Base-by-base conservation (phyloP, 2,797 vertebrate species). In the Buphagus erythrorhynchus region DNA sequence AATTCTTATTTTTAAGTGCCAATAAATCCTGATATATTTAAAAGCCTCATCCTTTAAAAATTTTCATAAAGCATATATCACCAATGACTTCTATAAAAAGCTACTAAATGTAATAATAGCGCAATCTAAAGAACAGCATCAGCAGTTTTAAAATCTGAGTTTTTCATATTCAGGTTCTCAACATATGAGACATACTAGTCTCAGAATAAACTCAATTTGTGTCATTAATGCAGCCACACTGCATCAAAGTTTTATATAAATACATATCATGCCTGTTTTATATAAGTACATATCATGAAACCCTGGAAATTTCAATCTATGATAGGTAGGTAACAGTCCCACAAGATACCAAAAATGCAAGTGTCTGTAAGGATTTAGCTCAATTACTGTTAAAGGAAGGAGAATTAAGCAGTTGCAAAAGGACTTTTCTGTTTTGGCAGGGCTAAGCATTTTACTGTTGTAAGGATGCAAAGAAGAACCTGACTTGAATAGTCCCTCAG, bases 261-360 rank as follows among this genome's bases (percentile, higher is more conserved):
- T 31, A 42, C 1, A 1, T 43, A 38, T 20, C 9, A 86, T 35
- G 38, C n/a, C n/a, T n/a, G n/a, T n/a, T n/a, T n/a, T n/a, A n/a
- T n/a, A n/a, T n/a, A n/a, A n/a, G n/a, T n/a, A 42, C 1, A 1
- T 43, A 38, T 20, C 9, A 86, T 35, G 38, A 79, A 82, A 61
- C 33, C 36, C 26, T 42, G 65, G 31, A 45, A 61, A 91, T 65
- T 29, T 85, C 25, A 22, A 5, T 31, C 28, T 65, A 6, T 86
- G 71, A 74, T 61, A 90, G 65, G 49, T 43, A 78, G 9, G 51
- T 38, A 55, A 58, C 1, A 42, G 22, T 93, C 73, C 55, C 66
- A 54, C 7, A 92, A 92, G 65, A 89, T 52, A 93, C 26, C 35
- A 81, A 95, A 97, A 97, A 90, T 81, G 57, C 65, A 96, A 85